Evolutionary conservation across 2,113 vertebrate genomes (phyloP).

Genomic region (Corydoras maculifer): DNA sequence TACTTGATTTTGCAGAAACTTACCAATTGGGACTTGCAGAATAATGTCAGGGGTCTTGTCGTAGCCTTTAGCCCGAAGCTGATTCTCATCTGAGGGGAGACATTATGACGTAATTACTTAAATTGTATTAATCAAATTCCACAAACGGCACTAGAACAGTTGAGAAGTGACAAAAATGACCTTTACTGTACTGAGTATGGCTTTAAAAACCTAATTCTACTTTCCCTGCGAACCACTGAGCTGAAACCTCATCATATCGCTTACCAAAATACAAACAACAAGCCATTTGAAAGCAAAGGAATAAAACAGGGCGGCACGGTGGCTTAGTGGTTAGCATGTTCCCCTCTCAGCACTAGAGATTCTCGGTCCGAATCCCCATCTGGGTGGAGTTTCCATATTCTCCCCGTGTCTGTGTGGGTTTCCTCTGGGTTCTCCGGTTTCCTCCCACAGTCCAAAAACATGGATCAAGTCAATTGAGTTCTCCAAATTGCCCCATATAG

Average conservation of each 20-base stretch:
- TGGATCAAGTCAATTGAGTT: too few species aligned
- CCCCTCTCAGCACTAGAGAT: too few species aligned
- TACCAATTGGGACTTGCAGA: slow-evolving; percentile 92
- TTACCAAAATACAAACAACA: background rate
- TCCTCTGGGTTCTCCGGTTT: too few species aligned
- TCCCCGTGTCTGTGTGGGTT: too few species aligned
- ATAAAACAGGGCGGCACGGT: too few species aligned
- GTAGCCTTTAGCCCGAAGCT: slow-evolving; percentile 91
- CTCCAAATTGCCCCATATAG: too few species aligned
- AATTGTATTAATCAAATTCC: slow-evolving; percentile 45
- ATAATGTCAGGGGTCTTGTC: slow-evolving; percentile 99
- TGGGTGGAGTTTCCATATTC: too few species aligned
- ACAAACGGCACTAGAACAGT: background rate
- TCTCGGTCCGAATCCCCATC: too few species aligned
- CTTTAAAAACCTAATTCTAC: slow-evolving; percentile 15
- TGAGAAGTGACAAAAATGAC: slow-evolving; percentile 33
- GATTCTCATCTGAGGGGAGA: slow-evolving; percentile 85
- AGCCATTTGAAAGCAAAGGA: too few species aligned
- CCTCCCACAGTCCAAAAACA: too few species aligned
- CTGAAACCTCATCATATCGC: background rate
- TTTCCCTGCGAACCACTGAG: slow-evolving; percentile 16
- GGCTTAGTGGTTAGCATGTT: too few species aligned
- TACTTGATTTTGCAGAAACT: slow-evolving; percentile 53
- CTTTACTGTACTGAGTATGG: slow-evolving; percentile 4
- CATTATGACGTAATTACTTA: slow-evolving; percentile 30